phyloP scores from a whole-genome alignment of 2,797 vertebrate genomes.

The Sphaeramia orbicularis region DNA sequence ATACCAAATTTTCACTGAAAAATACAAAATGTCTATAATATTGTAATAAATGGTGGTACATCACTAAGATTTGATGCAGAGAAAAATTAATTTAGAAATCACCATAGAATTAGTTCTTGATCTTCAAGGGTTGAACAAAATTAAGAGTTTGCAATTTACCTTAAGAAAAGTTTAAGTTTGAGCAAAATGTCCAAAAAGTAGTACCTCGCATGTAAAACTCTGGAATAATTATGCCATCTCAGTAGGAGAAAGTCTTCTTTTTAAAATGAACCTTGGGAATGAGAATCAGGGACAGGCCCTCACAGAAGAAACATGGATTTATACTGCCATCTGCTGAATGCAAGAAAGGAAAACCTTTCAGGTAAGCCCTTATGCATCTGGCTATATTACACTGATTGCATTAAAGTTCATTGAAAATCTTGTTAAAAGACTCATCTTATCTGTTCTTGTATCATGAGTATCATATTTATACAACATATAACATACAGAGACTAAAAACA shows the following conservation, averaged over 20 bases:
- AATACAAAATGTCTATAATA: too few relatives aligned
- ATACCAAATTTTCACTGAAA: too few relatives aligned
- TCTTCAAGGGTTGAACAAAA: too few relatives aligned
- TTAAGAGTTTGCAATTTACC: too few relatives aligned
- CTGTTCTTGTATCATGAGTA: background rate
- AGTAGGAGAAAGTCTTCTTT: background rate
- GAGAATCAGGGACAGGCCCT: background rate
- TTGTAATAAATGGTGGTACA: too few relatives aligned
- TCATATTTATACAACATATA: constrained; percentile 5
- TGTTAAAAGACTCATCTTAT: background rate
- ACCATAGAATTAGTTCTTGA: too few relatives aligned
- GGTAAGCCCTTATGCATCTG: background rate
- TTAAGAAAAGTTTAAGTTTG: too few relatives aligned
- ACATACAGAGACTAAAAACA: constrained; percentile 5
- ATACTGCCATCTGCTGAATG: constrained; percentile 71
- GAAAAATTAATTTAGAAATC: too few relatives aligned
- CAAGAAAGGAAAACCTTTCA: constrained; percentile 17
- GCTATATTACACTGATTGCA: background rate
- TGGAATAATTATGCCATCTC: too few relatives aligned
- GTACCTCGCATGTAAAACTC: too few relatives aligned
- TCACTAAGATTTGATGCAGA: too few relatives aligned
- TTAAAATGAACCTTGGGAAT: background rate
- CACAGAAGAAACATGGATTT: background rate
- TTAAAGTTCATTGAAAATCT: background rate
- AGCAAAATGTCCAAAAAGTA: too few relatives aligned